These are phyloP conservation scores for Choloepus didactylus DNA, from an alignment of 2,797 vertebrate genomes.

Conservation along the genomic window DNA sequence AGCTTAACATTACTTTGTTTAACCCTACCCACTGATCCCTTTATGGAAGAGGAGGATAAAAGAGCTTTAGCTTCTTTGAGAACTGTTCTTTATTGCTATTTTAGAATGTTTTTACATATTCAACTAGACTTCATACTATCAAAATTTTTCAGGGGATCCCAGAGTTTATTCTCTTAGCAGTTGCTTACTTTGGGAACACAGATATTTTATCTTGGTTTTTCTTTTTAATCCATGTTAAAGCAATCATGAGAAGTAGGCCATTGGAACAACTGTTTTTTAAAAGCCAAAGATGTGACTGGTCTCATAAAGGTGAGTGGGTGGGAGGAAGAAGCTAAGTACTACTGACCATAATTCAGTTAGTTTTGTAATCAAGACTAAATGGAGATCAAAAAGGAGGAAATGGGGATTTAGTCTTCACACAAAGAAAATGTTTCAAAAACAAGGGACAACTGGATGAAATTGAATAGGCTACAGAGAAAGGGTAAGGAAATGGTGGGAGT, in stretches of 20 bases:
- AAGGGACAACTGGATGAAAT: constrained; percentile 50
- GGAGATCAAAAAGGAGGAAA: constrained; percentile 76
- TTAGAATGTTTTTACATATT: constrained; percentile 17
- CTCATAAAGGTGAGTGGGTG: constrained; percentile 70
- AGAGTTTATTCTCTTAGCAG: neutral
- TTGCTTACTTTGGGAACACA: constrained; percentile 2
- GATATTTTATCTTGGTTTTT: neutral
- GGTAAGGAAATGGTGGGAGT: neutral
- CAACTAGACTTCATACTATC: neutral
- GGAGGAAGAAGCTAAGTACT: constrained; percentile 63
- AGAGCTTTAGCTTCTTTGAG: neutral
- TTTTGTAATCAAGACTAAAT: constrained; percentile 76
- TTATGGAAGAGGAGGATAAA: neutral
- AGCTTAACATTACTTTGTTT: neutral
- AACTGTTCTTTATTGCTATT: constrained; percentile 35
- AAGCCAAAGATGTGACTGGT: constrained; percentile 42
- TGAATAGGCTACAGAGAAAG: constrained; percentile 51
- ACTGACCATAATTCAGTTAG: constrained; percentile 69
- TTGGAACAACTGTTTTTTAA: constrained; percentile 45
- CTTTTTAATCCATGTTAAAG: constrained; percentile 41
- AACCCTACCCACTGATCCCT: neutral
- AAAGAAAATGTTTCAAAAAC: constrained; percentile 75
- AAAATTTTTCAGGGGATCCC: neutral
- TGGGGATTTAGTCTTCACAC: constrained; percentile 71
- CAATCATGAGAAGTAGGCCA: constrained; percentile 30